Evolutionary conservation across 2,113 vertebrate genomes (phyloP), one percentile per base, ranked within the genome.

Genomic region (Pavo muticus): DNA sequence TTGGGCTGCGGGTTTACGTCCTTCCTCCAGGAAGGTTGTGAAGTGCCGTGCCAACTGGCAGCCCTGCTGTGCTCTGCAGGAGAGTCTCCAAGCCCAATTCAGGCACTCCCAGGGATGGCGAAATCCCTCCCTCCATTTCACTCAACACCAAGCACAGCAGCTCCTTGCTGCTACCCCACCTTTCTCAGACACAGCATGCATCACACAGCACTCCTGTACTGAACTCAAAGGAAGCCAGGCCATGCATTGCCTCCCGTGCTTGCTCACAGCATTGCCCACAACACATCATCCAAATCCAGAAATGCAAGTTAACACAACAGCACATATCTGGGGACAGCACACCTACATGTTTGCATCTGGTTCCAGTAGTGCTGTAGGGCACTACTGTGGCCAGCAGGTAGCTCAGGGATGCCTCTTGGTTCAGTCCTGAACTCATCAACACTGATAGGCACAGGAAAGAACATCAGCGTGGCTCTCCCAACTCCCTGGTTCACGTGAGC

Each of bases 141-240:
- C 20, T 20, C 32, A 11, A 73, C 40, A 19, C 39, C 0, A 1
- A 24, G 15, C 44, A 24, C 30, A 48, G 44, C 67, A 69, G 39
- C 14, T 3, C 6, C 35, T 72, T 71, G 14, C 75, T 87, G 74
- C 54, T 74, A 75, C 9, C 16, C 19, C 4, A 2, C 44, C 25
- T 32, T 80, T 54, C 65, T 84, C 30, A 65, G 79, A n/a, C 39
- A 70, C 0, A 1, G 20, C 0, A 0, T 14, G 19, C 35, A 56
- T 52, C 52, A 13, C 1, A 6, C 50, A 35, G 57, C 4, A 27
- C 18, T 63, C 64, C 7, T 39, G 44, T 40, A 69, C 23, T 20
- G 52, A 83, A 29, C 25, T 9, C 5, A 50, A 57, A 32, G 64
- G 30, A 44, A 81, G 37, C 0, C 0, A 47, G 0, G 0, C 47